Conservation (phyloP, 1,140 invertebrate species). For the Eupristina koningsbergeri region DNA sequence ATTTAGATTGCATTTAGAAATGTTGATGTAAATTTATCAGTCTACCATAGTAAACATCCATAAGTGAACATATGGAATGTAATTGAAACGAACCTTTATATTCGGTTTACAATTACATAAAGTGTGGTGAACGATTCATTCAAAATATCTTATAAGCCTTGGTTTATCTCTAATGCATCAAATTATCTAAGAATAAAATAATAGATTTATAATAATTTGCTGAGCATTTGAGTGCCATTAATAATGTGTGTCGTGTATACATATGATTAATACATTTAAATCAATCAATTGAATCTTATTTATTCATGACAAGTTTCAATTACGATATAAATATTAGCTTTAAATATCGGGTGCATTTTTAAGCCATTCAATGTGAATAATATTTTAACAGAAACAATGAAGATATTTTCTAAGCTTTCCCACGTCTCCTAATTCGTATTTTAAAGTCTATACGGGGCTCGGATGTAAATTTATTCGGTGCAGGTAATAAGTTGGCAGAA, state of each 20-base stretch:
- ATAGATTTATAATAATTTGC: conserved; percentile 1
- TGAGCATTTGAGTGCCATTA: not conserved
- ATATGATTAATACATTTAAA: not conserved
- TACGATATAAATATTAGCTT: not conserved
- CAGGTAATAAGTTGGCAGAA: not conserved
- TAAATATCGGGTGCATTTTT: not conserved
- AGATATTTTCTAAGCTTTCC: no score
- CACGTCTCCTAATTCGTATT: conserved; percentile 14
- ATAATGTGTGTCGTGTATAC: not conserved
- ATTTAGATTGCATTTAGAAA: conserved; percentile 10
- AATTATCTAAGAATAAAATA: not conserved
- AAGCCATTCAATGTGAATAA: not conserved
- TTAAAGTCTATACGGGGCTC: not conserved
- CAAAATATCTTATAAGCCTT: conserved; percentile 10
- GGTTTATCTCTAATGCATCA: conserved; percentile 9
- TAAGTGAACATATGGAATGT: conserved; percentile 27
- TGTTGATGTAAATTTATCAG: conserved; percentile 9
- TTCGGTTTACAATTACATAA: conserved; percentile 5
- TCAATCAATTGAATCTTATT: not conserved
- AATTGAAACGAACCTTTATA: conserved; percentile 35
- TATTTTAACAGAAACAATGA: no score
- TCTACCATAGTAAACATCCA: not conserved
- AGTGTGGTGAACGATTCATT: conserved; percentile 9
- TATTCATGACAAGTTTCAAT: not conserved
- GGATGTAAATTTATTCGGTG: not conserved